phyloP scores from a whole-genome alignment of 2,113 vertebrate species.

The Mus pahari region DNA sequence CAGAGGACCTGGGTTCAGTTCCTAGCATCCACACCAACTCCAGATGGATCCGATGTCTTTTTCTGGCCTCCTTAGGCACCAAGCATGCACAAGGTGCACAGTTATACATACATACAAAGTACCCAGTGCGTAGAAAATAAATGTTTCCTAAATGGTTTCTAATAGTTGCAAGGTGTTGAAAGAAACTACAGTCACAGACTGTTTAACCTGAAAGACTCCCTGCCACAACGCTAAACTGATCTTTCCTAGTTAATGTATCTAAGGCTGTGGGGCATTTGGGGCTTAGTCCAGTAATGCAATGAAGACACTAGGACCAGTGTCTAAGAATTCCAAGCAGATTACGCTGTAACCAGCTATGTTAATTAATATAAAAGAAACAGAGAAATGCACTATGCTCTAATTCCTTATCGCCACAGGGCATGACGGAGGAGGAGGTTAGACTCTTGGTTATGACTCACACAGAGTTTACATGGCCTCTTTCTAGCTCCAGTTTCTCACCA shows the following conservation, averaged over 20 bases:
- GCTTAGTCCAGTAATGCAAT: not conserved
- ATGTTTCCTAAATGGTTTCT: not conserved
- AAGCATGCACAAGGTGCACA: not conserved
- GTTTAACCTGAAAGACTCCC: not conserved
- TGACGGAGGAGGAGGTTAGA: not conserved
- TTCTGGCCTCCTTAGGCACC: not conserved
- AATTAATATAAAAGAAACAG: slow-evolving; percentile 20
- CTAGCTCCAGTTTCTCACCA: not conserved
- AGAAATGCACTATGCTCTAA: not conserved
- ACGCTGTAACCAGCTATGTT: slow-evolving; percentile 25
- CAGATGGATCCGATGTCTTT: too few relatives aligned
- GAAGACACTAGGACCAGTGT: not conserved
- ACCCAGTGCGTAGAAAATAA: not conserved
- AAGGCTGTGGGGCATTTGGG: not conserved
- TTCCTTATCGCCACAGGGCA: not conserved
- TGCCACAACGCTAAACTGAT: not conserved
- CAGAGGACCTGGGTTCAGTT: not conserved
- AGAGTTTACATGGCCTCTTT: not conserved
- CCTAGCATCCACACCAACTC: not conserved
- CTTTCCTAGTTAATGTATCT: not conserved
- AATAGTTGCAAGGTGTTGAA: slow-evolving; percentile 12
- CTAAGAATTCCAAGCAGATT: not conserved
- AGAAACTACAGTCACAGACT: slow-evolving; percentile 31
- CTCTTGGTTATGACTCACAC: not conserved
- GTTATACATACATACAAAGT: not conserved